Evolutionary conservation across 2,888 invertebrate species (phyloP), one percentile per base, ranked within the genome.

Genomic region (Drosophila trichaetosa): DNA sequence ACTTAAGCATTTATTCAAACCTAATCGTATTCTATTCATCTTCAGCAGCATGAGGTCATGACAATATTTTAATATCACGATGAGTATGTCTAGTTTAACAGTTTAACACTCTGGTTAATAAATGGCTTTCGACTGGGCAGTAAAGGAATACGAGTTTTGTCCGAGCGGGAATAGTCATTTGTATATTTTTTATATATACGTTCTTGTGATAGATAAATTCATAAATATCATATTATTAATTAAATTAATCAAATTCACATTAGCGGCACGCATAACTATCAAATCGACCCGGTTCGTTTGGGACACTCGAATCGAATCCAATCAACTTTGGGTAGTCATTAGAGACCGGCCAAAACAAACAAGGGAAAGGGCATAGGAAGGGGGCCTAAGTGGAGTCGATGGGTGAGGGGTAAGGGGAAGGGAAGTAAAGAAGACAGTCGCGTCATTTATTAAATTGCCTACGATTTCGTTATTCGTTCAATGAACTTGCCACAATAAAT

Each of bases 161-260:
- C 36, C 8, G 46, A 27, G 40, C 29, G 1, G 33, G 18, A 27
- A n/a, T 42, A 68, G 24, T 48, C 79, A 64, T 76, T 77, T 69
- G 68, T 59, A 62, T 40, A 57, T 63, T 71, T 61, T 66, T 60
- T 75, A 31, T 36, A 31, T 36, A 48, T 38, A 27, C 6, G n/a
- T 21, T 24, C 38, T 42, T 52, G 57, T 71, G 46, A 71, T 73
- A 53, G 67, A 74, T 84, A 73, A 16, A 24, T 69, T 52, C 76
- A 76, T 60, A 74, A 63, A 63, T 62, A 56, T 60, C 34, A 69
- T 71, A 79, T 74, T 85, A 89, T 87, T 87, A 85, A 89, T 89
- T 85, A 76, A 89, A 89, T 85, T 85, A 89, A 85, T 89, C 76
- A 89, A 87, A 85, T 76, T 71, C 73, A 83, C 87, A 84, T 84